Conservation (phyloP, 2,797 vertebrate species). For the Vultur gryphus region DNA sequence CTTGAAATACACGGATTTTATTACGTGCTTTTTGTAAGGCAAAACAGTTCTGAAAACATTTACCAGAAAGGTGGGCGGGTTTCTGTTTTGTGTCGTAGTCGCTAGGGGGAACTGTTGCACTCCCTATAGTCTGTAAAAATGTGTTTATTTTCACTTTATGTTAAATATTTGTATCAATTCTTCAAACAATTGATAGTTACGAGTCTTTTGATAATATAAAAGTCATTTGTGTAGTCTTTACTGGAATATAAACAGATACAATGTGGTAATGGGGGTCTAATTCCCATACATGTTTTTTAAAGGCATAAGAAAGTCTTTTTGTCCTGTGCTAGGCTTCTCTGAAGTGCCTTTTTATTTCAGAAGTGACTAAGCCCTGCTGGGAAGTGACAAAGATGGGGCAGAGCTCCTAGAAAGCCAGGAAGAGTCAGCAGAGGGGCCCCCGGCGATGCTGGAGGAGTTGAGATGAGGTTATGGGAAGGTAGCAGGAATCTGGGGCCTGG, state of each 20-base stretch:
- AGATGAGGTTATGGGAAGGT: neutral
- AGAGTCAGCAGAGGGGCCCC: neutral
- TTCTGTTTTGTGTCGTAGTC: neutral
- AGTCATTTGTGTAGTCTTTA: neutral
- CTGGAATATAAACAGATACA: neutral
- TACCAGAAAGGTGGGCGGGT: fast-evolving
- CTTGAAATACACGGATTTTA: fast-evolving
- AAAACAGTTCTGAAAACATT: fast-evolving
- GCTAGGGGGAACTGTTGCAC: neutral
- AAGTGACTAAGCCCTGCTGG: neutral
- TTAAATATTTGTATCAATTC: fast-evolving
- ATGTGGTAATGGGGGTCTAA: too few relatives aligned
- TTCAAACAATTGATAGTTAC: neutral
- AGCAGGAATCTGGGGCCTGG: neutral
- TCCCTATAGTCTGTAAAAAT: fast-evolving
- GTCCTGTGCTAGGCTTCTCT: neutral
- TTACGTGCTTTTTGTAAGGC: fast-evolving
- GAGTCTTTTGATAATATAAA: neutral
- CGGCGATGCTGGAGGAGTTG: fast-evolving
- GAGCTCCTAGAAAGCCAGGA: neutral
- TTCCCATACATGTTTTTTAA: neutral
- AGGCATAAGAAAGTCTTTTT: fast-evolving
- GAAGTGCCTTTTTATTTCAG: neutral
- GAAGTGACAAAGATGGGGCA: neutral
- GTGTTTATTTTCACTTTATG: fast-evolving